Evolutionary conservation across 2,888 invertebrate species (phyloP), one percentile per base, ranked within the genome.

Genomic region (Synergus itoensis): DNA sequence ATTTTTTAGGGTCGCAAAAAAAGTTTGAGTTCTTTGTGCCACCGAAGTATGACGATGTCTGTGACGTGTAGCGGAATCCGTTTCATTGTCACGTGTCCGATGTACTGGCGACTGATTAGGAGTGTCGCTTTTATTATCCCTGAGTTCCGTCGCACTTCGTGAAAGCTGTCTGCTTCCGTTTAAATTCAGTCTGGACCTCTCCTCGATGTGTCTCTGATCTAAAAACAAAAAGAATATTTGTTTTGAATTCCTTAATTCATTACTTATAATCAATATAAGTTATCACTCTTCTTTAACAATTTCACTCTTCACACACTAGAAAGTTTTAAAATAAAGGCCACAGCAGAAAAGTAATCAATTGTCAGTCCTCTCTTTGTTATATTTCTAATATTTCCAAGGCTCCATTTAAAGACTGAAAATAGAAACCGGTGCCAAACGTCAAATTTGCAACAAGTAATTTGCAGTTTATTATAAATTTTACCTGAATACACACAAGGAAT

Each of bases 1-100:
- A 89, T 95, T 96, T 95, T 96, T 96, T 77, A 97, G 93, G 87
- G 96, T 96, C 84, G 95, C 95, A 90, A 97, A 96, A 92, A 97
- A 97, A 85, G 96, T 96, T 89, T 96, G 96, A 0, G 97, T 97
- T 87, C 96, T 95, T 90, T 97, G 96, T 77, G 97, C 95, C 73
- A 97, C 96, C 60, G 96, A 95, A 28, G 95, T 93, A 80, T 95
- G 95, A 0, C 94, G 93, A 82, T 94, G 94, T 82, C 93, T 93
- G 14, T 92, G 92, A 84, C 91, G 88, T 62, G 78, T 78, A 78
- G 69, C 28, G 36, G 78, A 81, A 57, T 79, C 80, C 60, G 85
- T 81, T 53, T 85, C 86, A 62, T 84, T 82, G 28, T 11, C 79
- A 65, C 48, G 82, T 76, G 81, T 82, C 79, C 40, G 80, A 76